These are phyloP conservation scores for Eretmochelys imbricata DNA, from an alignment of 2,113 vertebrate genomes.

Conservation along the genomic window DNA sequence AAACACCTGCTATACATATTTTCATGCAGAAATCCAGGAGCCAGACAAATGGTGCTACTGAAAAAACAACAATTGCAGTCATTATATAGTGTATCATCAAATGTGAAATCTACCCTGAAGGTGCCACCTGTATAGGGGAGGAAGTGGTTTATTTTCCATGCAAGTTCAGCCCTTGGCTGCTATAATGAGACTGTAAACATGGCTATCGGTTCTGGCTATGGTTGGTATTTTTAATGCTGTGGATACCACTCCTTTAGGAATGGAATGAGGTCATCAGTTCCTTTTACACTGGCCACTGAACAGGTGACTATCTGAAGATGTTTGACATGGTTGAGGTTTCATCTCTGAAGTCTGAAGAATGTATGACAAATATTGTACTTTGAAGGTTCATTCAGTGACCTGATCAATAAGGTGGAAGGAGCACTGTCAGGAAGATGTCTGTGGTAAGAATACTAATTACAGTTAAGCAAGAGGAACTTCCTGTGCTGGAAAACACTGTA, in stretches of 20 bases:
- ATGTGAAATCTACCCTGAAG: background rate
- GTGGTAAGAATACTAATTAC: background rate
- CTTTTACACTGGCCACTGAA: background rate
- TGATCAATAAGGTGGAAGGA: background rate
- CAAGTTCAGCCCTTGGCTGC: background rate
- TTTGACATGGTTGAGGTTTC: background rate
- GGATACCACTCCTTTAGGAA: background rate
- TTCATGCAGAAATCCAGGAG: background rate
- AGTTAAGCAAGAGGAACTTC: conserved; percentile 38
- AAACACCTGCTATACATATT: background rate
- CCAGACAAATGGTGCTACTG: background rate
- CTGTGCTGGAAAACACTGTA: background rate
- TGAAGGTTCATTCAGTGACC: conserved; percentile 45
- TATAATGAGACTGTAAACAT: background rate
- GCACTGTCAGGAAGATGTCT: conserved; percentile 16
- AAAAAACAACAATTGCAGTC: background rate
- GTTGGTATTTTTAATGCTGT: background rate
- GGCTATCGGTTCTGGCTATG: background rate
- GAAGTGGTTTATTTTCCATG: background rate
- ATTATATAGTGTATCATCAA: background rate
- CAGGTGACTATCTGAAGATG: background rate
- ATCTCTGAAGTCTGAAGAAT: background rate
- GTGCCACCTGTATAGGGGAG: background rate
- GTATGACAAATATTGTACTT: background rate
- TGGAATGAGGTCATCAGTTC: background rate